These are phyloP conservation scores for Caretta caretta DNA, from an alignment of 2,113 vertebrate genomes.

Conservation along the genomic window DNA sequence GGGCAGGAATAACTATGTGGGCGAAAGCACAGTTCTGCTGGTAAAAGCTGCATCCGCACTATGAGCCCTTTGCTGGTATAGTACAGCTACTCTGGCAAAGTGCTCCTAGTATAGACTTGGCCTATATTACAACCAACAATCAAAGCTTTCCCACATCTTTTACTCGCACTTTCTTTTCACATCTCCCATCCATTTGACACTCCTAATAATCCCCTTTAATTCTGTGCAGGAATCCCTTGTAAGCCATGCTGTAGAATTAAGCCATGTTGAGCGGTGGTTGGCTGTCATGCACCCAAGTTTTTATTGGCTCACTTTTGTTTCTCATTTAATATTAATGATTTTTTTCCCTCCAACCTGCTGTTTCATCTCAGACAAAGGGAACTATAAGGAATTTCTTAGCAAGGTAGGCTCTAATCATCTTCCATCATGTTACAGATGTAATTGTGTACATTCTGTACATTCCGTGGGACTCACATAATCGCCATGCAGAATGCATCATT, in stretches of 20 bases:
- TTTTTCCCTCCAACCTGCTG: background rate
- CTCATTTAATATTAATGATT: background rate
- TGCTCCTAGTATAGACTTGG: background rate
- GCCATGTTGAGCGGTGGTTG: slow-evolving; percentile 22
- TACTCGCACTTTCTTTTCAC: background rate
- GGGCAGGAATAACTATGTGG: background rate
- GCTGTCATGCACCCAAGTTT: background rate
- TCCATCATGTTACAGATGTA: slow-evolving; percentile 9
- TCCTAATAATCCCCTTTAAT: slow-evolving; percentile 16
- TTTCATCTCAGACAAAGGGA: slow-evolving; percentile 26
- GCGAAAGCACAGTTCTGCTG: background rate
- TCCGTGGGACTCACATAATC: slow-evolving; percentile 77
- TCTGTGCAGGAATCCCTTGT: background rate
- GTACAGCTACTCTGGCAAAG: background rate
- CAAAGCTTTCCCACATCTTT: background rate
- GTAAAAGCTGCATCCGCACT: background rate
- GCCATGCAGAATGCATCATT: slow-evolving; percentile 84
- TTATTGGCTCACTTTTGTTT: slow-evolving; percentile 2
- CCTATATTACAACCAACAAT: background rate
- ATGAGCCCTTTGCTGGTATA: background rate
- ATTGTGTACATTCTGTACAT: slow-evolving; percentile 43
- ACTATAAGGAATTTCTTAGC: background rate
- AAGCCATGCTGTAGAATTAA: background rate
- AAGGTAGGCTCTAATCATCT: background rate
- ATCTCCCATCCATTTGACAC: background rate